phyloP scores from a whole-genome alignment of 2,888 invertebrate genomes.

The Hemithea aestivaria region DNA sequence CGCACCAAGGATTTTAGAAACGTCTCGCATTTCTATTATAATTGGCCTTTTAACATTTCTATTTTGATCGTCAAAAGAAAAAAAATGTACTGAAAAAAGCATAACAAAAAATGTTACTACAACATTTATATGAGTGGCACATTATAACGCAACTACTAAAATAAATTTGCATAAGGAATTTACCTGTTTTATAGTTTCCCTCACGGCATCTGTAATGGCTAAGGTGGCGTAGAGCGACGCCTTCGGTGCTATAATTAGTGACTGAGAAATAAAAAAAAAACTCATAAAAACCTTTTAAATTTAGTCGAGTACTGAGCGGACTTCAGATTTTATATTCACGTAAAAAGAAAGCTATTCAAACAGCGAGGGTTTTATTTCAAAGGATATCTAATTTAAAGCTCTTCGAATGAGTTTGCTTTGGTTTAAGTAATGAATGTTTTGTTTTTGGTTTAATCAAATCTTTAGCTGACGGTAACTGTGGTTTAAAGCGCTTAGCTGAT shows the following conservation, averaged over 20 bases:
- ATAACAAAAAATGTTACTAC: too few relatives aligned
- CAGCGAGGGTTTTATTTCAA: slow-evolving; percentile 18
- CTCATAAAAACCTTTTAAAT: slow-evolving; percentile 51
- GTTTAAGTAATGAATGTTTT: slow-evolving; percentile 6
- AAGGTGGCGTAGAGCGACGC: slow-evolving; percentile 66
- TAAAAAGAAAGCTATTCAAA: slow-evolving; percentile 24
- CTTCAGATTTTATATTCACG: slow-evolving; percentile 19
- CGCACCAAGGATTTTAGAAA: too few relatives aligned
- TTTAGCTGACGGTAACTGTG: too few relatives aligned
- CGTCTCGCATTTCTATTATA: too few relatives aligned
- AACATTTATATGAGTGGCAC: too few relatives aligned
- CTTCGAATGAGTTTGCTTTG: slow-evolving; percentile 2
- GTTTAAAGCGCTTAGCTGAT: too few relatives aligned
- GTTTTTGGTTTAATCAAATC: neutral
- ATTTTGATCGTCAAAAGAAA: too few relatives aligned
- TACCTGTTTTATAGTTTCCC: slow-evolving; percentile 54
- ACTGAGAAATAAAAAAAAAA: slow-evolving; percentile 58
- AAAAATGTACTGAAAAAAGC: too few relatives aligned
- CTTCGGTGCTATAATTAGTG: slow-evolving; percentile 62
- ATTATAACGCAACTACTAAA: slow-evolving; percentile 3
- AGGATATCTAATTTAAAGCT: slow-evolving; percentile 14
- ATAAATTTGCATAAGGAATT: slow-evolving; percentile 60
- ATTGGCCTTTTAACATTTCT: too few relatives aligned
- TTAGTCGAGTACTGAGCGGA: slow-evolving; percentile 34
- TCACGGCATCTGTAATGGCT: slow-evolving; percentile 71